Conservation (phyloP, 2,113 vertebrate species). For the Lethenteron camtschaticum region DNA sequence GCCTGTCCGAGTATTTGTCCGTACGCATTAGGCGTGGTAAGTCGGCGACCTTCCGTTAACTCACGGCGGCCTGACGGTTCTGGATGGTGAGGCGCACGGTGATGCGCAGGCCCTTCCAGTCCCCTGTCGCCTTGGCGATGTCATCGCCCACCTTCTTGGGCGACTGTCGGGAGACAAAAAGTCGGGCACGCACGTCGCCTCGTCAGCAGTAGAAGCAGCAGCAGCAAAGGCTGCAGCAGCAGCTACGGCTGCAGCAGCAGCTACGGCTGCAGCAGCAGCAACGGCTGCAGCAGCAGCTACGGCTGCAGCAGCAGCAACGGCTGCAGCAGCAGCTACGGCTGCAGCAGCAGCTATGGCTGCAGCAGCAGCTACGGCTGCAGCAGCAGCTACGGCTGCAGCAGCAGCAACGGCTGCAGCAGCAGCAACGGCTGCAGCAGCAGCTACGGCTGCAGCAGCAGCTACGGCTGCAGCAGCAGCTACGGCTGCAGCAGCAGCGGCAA, state of each 20-base stretch:
- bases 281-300: not conserved
- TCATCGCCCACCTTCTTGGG: slow-evolving; percentile 96
- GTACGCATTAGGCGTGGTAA: too few species aligned
- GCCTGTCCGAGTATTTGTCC: too few species aligned
- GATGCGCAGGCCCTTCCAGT: slow-evolving; percentile 94
- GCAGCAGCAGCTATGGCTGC: not conserved
- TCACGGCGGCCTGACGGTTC: slow-evolving; percentile 88
- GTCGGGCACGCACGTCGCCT: not conserved
- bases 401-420: too few species aligned
- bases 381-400: too few species aligned
- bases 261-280: not conserved
- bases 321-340: too few species aligned
- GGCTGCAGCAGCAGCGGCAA: not conserved
- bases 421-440: not conserved
- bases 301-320: not conserved
- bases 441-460: too few species aligned
- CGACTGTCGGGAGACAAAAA: slow-evolving; percentile 27
- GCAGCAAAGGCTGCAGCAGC: not conserved
- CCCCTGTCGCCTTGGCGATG: slow-evolving; percentile 88
- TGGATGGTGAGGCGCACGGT: slow-evolving; percentile 90
- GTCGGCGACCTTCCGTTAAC: not conserved
- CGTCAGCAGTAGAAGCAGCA: not conserved
- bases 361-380: not conserved
- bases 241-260: not conserved
- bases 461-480: too few species aligned